Percentiles rank a stretch among this genome's conserved stretches.
These are phyloP conservation scores for Rutpela maculata DNA, from an alignment of 2,888 invertebrate species.

Conservation along the genomic window DNA sequence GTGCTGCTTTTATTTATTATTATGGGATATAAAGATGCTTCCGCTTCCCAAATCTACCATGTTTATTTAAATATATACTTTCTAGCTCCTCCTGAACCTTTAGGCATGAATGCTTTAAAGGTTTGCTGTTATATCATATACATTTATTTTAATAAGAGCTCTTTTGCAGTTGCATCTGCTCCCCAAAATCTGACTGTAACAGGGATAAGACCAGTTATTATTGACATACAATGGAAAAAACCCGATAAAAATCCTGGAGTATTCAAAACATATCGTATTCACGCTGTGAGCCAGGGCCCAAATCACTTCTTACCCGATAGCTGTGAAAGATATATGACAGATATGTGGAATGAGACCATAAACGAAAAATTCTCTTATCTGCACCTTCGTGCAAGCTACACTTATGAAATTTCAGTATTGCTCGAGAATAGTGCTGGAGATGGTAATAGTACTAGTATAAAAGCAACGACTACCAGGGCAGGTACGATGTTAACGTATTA, in stretches of 20 bases:
- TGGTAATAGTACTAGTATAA: constrained; percentile 34
- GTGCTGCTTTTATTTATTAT: too few relatives aligned
- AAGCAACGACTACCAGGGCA: constrained; percentile 35
- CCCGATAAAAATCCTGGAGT: constrained; percentile 54
- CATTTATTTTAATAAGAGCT: not conserved
- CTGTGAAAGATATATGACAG: constrained; percentile 31
- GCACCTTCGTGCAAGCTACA: constrained; percentile 42
- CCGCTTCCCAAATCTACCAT: too few relatives aligned
- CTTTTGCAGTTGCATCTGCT: constrained; percentile 52
- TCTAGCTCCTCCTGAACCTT: too few relatives aligned
- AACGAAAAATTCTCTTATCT: constrained; percentile 9
- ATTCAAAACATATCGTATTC: constrained; percentile 50
- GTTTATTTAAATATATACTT: too few relatives aligned
- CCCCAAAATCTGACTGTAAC: constrained; percentile 47
- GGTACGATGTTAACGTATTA: constrained; percentile 10
- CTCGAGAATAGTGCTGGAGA: constrained; percentile 44
- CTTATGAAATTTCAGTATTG: constrained; percentile 44
- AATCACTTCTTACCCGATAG: constrained; percentile 34
- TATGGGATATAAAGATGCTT: too few relatives aligned
- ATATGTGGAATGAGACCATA: constrained; percentile 35
- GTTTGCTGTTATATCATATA: too few relatives aligned
- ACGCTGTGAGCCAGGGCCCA: constrained; percentile 38
- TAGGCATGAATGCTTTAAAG: too few relatives aligned
- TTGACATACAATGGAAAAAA: constrained; percentile 55
- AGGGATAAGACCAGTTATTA: constrained; percentile 37